Percentiles rank a stretch among this genome's conserved stretches.
Evolutionary conservation across 2,888 invertebrate species (phyloP).

Genomic region (Andrena marginata): DNA sequence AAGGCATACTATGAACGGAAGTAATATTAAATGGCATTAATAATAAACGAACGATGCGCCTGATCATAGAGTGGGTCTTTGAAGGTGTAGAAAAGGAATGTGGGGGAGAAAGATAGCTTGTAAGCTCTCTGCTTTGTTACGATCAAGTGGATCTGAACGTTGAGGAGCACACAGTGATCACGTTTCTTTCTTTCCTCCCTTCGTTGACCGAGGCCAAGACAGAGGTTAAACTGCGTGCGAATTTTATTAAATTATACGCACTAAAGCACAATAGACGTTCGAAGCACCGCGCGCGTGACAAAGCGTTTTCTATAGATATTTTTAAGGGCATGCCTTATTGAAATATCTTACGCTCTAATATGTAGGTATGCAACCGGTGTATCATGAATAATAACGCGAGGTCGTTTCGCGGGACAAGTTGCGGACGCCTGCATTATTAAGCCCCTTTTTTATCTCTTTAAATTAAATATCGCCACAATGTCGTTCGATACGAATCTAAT

Average conservation of each 20-base stretch:
- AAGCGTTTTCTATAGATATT: neutral
- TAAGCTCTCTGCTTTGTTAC: no score
- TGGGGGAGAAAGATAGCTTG: no score
- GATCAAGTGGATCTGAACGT: neutral
- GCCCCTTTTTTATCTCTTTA: neutral
- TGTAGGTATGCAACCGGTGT: slow-evolving; percentile 3
- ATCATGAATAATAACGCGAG: slow-evolving; percentile 32
- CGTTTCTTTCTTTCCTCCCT: no score
- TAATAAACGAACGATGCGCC: no score
- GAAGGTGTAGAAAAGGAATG: neutral
- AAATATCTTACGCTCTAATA: slow-evolving; percentile 15
- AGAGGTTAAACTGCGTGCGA: neutral
- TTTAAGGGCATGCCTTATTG: slow-evolving; percentile 4
- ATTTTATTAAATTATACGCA: neutral
- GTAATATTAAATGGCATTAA: neutral
- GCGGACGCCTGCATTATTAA: slow-evolving; percentile 14
- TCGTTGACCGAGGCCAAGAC: no score
- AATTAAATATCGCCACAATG: slow-evolving; percentile 13
- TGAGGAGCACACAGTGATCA: neutral
- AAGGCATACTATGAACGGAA: neutral
- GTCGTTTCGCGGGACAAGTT: neutral
- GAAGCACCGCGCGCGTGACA: neutral
- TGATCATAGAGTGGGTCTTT: no score
- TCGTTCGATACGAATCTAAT: neutral
- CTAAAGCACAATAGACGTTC: neutral